Conservation (phyloP, 30 jellyfish, hydroid and myxozoan genomes). For the Calvadosia cruxmelitensis region DNA sequence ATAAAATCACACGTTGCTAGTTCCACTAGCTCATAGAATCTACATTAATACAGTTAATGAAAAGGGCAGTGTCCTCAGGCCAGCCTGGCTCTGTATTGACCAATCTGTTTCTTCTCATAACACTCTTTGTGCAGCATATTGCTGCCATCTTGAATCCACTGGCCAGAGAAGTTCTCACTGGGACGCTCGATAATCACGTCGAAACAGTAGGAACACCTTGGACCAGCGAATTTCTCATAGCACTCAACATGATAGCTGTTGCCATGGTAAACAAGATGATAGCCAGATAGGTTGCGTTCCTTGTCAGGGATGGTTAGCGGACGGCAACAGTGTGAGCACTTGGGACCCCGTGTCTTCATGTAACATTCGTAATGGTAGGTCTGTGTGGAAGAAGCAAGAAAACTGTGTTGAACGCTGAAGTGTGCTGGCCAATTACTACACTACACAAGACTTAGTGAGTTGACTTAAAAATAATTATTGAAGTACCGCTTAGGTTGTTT, state of each 20-base stretch:
- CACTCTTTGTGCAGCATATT: conserved; percentile 83
- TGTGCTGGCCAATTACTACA: neutral
- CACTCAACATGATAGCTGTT: conserved; percentile 91
- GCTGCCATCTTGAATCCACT: conserved; percentile 66
- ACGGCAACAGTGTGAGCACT: conserved; percentile 86
- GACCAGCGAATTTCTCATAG: conserved; percentile 96
- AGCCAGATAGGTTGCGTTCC: conserved; percentile 74
- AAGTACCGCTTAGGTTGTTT: too few relatives aligned
- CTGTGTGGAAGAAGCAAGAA: conserved; percentile 15
- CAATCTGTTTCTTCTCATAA: conserved; percentile 46
- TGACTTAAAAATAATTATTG: too few relatives aligned
- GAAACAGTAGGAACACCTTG: conserved; percentile 88
- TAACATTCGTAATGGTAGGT: conserved; percentile 71
- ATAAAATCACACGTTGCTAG: too few relatives aligned
- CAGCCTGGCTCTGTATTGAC: conserved; percentile 62
- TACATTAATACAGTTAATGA: too few relatives aligned
- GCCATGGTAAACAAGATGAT: conserved; percentile 44
- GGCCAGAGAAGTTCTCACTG: conserved; percentile 67
- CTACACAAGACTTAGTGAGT: neutral
- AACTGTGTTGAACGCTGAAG: neutral
- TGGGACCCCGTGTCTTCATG: conserved; percentile 86
- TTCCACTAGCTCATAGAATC: too few relatives aligned
- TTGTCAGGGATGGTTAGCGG: conserved; percentile 74
- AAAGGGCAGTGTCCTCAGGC: too few relatives aligned
- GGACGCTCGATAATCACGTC: conserved; percentile 81